These are phyloP conservation scores for Stomatorhinus walkeri DNA, from an alignment of 2,797 vertebrate genomes.

Conservation along the genomic window DNA sequence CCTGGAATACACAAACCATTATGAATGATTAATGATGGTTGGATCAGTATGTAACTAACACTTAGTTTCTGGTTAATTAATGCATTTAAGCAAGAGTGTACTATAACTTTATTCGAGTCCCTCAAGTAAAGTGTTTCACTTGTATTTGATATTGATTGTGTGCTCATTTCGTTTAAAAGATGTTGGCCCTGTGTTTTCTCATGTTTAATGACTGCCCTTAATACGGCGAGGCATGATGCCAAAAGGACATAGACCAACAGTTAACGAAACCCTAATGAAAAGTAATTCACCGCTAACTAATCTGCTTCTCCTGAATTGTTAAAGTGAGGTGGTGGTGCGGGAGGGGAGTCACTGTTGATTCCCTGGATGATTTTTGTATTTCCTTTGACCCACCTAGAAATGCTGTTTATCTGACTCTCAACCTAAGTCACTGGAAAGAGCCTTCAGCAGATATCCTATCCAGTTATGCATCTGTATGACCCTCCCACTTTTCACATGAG, in stretches of 20 bases:
- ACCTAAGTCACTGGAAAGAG: not conserved
- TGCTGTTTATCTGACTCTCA: not conserved
- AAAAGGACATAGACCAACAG: not conserved
- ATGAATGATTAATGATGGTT: too few species aligned
- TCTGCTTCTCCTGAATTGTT: not conserved
- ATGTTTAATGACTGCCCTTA: not conserved
- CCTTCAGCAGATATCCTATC: not conserved
- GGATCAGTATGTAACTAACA: too few species aligned
- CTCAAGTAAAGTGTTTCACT: not conserved
- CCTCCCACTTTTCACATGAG: not conserved
- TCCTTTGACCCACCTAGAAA: not conserved
- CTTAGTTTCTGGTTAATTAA: too few species aligned
- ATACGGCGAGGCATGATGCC: not conserved
- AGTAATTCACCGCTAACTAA: not conserved
- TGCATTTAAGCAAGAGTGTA: too few species aligned
- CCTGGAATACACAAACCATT: too few species aligned
- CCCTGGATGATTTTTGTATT: not conserved
- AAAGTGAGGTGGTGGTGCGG: not conserved
- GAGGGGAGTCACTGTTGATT: not conserved
- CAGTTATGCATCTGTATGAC: not conserved
- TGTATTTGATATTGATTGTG: not conserved
- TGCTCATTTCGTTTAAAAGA: not conserved
- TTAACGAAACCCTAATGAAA: not conserved
- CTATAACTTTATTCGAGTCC: too few species aligned
- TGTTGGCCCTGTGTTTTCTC: not conserved